phyloP scores from a whole-genome alignment of 2,888 invertebrate species.

The Adelphocoris suturalis region DNA sequence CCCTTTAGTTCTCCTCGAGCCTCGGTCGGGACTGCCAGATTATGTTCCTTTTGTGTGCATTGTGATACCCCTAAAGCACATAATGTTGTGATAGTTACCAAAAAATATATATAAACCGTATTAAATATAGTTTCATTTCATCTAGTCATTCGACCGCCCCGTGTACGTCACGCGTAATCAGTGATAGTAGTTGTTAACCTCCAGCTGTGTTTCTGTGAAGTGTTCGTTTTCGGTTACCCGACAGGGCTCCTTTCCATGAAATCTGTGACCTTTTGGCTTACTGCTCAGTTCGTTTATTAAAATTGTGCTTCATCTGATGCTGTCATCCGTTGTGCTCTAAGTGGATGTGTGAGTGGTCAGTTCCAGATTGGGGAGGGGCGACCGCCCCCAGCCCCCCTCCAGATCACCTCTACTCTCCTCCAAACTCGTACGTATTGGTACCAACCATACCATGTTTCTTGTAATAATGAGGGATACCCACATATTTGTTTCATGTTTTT shows the following conservation, averaged over 20 bases:
- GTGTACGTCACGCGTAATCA: not conserved
- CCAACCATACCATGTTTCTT: too few species aligned
- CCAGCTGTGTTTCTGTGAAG: slow-evolving; percentile 36
- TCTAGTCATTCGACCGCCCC: not conserved
- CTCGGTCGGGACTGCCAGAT: slow-evolving; percentile 45
- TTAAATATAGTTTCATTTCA: not conserved
- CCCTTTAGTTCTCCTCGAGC: slow-evolving; percentile 66
- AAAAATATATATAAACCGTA: not conserved
- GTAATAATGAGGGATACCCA: too few species aligned
- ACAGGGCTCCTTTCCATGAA: slow-evolving; percentile 36
- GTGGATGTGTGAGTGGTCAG: slow-evolving; percentile 72
- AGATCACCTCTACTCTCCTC: slow-evolving; percentile 71
- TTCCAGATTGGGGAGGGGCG: slow-evolving; percentile 72
- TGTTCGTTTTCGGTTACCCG: not conserved
- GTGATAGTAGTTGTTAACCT: slow-evolving; percentile 19
- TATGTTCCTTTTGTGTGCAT: slow-evolving; percentile 32
- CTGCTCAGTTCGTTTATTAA: not conserved
- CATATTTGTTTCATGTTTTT: too few species aligned
- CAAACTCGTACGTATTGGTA: slow-evolving; percentile 64
- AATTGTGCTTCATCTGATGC: slow-evolving; percentile 46
- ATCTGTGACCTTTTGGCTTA: slow-evolving; percentile 31
- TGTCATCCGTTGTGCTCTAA: slow-evolving; percentile 38
- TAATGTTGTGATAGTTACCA: slow-evolving; percentile 39
- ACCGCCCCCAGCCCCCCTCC: slow-evolving; percentile 71
- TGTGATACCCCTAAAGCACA: not conserved